Conservation (phyloP, 2,797 vertebrate genomes). For the Tenualosa thibaudeaui region DNA sequence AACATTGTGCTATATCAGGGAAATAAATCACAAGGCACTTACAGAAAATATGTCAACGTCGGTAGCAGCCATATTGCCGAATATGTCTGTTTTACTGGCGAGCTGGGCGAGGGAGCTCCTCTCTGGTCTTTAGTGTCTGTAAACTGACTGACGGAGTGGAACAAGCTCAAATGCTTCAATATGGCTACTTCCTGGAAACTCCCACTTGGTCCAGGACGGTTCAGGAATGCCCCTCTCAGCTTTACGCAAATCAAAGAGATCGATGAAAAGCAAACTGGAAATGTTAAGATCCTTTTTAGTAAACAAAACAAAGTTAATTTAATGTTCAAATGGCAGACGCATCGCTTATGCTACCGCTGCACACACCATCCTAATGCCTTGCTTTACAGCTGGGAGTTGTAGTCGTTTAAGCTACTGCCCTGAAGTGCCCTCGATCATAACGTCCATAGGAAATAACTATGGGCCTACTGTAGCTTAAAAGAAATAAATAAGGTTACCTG, state of each 20-base stretch:
- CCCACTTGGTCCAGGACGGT: constrained; percentile 61
- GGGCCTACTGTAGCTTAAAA: no score
- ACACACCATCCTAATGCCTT: background rate
- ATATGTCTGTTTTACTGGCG: constrained; percentile 56
- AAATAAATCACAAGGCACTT: constrained; percentile 54
- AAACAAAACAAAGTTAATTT: background rate
- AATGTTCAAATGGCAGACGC: background rate
- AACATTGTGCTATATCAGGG: background rate
- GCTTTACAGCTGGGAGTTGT: constrained; percentile 29
- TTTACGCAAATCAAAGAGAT: constrained; percentile 57
- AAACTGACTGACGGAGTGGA: constrained; percentile 65
- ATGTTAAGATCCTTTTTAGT: constrained; percentile 5
- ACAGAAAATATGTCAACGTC: constrained; percentile 82
- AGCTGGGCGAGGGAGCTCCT: constrained; percentile 65
- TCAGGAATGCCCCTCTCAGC: constrained; percentile 63
- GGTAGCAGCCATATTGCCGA: constrained; percentile 79
- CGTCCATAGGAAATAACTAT: no score
- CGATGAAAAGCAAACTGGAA: background rate
- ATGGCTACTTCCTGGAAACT: constrained; percentile 86
- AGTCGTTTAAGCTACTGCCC: constrained; percentile 13
- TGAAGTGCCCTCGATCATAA: background rate
- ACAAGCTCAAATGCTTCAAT: constrained; percentile 75
- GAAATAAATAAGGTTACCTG: no score
- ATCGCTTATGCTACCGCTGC: background rate
- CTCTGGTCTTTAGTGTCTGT: constrained; percentile 59